phyloP scores from a whole-genome alignment of 2,113 vertebrate genomes.

The Ictidomys tridecemlineatus region DNA sequence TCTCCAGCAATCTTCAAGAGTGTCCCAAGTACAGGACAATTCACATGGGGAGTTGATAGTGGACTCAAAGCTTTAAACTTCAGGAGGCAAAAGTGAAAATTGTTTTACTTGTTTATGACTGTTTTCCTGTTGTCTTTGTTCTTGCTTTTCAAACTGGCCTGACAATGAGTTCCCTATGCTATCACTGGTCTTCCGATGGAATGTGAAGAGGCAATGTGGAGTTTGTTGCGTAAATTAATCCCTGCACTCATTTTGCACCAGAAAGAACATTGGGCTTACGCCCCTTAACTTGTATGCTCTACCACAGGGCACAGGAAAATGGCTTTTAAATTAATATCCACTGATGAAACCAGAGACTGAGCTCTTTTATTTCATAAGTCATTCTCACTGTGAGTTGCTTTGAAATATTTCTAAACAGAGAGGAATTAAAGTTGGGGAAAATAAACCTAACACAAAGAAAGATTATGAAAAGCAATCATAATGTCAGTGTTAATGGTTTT shows the following conservation, averaged over 20 bases:
- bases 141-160: slow-evolving; percentile 49
- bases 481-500: slow-evolving; percentile 39
- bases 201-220: background rate
- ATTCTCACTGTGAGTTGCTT: background rate
- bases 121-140: background rate
- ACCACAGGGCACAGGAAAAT: background rate
- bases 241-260: slow-evolving; percentile 26
- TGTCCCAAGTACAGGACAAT: background rate
- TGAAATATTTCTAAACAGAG: background rate
- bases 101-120: background rate
- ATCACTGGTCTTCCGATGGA: slow-evolving; percentile 4
- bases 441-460: slow-evolving; percentile 15
- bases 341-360: background rate
- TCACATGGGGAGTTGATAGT: background rate
- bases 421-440: slow-evolving; percentile 8
- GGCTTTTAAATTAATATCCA: slow-evolving; percentile 13
- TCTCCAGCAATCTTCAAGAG: background rate
- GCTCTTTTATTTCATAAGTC: background rate
- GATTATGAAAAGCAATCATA: background rate
- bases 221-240: background rate
- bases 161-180: background rate
- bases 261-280: background rate
- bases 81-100: slow-evolving; percentile 51
- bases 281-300: background rate
- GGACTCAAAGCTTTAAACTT: background rate